phyloP scores from a whole-genome alignment of 2,113 vertebrate species.

The Pheucticus melanocephalus region DNA sequence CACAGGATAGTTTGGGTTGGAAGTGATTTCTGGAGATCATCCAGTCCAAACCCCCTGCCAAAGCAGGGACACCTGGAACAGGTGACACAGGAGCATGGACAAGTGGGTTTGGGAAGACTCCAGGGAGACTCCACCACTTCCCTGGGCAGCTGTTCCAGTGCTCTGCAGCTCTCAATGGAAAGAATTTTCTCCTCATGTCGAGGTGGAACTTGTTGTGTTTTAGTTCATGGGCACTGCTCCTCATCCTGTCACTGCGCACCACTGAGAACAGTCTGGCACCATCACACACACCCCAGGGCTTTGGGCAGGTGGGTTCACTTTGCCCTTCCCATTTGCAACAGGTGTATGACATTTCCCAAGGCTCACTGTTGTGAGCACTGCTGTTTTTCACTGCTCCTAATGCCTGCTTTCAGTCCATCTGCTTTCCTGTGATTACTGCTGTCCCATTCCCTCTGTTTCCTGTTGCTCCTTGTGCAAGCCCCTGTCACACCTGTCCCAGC shows the following conservation, averaged over 20 bases:
- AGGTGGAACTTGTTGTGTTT: not conserved
- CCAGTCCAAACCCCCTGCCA: not conserved
- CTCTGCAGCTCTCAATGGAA: not conserved
- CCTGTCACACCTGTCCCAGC: not conserved
- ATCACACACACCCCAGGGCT: not conserved
- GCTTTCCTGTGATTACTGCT: not conserved
- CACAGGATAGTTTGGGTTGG: not conserved
- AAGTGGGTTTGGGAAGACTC: not conserved
- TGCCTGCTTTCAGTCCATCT: not conserved
- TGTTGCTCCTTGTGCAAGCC: conserved; percentile 4
- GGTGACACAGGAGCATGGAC: not conserved
- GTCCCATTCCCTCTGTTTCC: not conserved
- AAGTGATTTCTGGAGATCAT: not conserved
- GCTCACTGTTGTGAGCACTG: not conserved
- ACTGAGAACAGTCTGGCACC: not conserved
- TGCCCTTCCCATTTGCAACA: not conserved
- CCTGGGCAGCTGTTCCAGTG: not conserved
- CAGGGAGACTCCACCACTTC: not conserved
- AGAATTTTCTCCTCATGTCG: not conserved
- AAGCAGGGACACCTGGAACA: not conserved
- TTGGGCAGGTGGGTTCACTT: not conserved
- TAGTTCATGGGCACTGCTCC: not conserved
- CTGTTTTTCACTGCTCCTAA: not conserved
- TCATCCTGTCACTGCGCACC: not conserved
- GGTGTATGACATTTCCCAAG: not conserved